These are phyloP conservation scores for Tetragonula carbonaria DNA, from an alignment of 2,888 invertebrate genomes.

Conservation along the genomic window DNA sequence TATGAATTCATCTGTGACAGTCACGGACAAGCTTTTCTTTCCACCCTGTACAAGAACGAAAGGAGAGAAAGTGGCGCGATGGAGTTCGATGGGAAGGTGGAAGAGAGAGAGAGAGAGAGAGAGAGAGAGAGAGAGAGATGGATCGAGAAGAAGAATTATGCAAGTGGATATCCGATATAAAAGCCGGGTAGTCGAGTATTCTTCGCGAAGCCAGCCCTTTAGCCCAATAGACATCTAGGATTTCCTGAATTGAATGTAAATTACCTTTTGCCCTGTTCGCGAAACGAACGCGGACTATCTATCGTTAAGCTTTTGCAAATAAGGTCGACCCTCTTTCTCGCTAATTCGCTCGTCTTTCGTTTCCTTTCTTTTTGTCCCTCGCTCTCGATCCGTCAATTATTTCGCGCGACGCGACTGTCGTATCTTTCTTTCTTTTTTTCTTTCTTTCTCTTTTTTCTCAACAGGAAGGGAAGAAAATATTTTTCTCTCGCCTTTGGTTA, in stretches of 20 bases:
- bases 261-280: conserved; percentile 75
- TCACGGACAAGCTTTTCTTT: too few relatives aligned
- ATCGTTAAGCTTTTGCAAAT: conserved; percentile 77
- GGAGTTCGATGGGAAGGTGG: conserved; percentile 1
- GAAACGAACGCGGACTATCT: conserved; percentile 68
- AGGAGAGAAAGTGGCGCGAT: background rate
- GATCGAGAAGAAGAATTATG: conserved; percentile 72
- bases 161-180: conserved; percentile 76
- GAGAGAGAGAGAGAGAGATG: too few relatives aligned
- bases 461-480: background rate
- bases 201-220: conserved; percentile 72
- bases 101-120: background rate
- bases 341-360: background rate
- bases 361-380: conserved; percentile 12
- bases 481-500: too few relatives aligned
- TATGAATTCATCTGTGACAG: too few relatives aligned
- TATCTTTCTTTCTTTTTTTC: too few relatives aligned
- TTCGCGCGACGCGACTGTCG: too few relatives aligned
- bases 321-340: conserved; percentile 52
- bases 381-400: background rate
- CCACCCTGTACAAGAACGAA: background rate
- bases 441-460: too few relatives aligned
- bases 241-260: conserved; percentile 81
- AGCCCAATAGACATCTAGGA: conserved; percentile 77
- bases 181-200: conserved; percentile 71